Base-by-base conservation (phyloP, 2,888 invertebrate genomes). In the Micoletzkya japonica region DNA sequence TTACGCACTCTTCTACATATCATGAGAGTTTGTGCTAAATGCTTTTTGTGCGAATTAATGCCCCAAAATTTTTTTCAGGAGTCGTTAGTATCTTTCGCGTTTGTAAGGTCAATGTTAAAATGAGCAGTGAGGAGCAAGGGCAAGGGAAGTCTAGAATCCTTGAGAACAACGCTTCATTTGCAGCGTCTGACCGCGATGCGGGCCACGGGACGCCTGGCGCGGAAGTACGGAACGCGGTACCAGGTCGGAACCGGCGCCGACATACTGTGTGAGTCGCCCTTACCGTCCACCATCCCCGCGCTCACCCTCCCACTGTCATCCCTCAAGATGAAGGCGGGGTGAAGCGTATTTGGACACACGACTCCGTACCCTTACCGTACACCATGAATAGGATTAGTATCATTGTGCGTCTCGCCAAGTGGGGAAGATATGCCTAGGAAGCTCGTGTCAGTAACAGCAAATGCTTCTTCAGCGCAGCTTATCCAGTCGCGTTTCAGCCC, bases 191-290 rank as follows among this genome's bases (percentile, higher is more conserved):
- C 81, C 28, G 83, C 81, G 7, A 70, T 78, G 26, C 74, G 76
- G 49, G 83, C 83, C 0, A 79, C 80, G 28, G 72, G 73, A 32
- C 63, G 80, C 34, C 63, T 80, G 14, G 75, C 75, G 1, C 71
- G 73, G 17, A 76, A 81, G n/a, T 83, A 81, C 64, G 83, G 84
- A 50, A 84, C 83, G 1, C 70, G 75, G 57, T 84, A 83, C 69
- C 70, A 79, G 32, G 79, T 84, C 71, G 84, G 84, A 34, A 84
- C 84, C 17, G 84, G 84, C 30, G 84, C 84, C 6, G 84, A 84
- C 59, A 76, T 81, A 7, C 71, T 84, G 14, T 76, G 82, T 83
- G 49, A 75, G 72, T 61, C n/a, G n/a, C n/a, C n/a, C n/a, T n/a
- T n/a, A n/a, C n/a, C n/a, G n/a, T n/a, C n/a, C n/a, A n/a, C n/a